phyloP scores from a whole-genome alignment of 2,888 invertebrate genomes.

The Empis livida region DNA sequence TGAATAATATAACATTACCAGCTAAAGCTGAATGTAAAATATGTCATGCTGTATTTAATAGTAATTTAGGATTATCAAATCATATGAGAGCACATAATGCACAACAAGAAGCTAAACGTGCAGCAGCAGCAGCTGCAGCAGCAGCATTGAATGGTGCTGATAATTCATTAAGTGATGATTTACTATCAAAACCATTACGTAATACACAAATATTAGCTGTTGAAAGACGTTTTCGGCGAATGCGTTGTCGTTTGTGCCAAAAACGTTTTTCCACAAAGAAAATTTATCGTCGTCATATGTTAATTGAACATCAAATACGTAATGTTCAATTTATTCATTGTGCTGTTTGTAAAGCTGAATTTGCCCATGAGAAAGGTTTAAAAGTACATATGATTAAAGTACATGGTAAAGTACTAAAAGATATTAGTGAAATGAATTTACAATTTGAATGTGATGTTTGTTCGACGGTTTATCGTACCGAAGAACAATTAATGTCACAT shows the following conservation, averaged over 20 bases:
- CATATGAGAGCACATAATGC: conserved; percentile 34
- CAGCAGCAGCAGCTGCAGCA: background rate
- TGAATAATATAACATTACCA: conserved; percentile 7
- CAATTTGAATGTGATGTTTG: conserved; percentile 35
- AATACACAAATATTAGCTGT: conserved; percentile 28
- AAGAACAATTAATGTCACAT: conserved; percentile 29
- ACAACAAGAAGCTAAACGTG: conserved; percentile 7
- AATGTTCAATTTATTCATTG: conserved; percentile 35
- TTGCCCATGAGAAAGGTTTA: conserved; percentile 35
- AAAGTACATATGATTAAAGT: conserved; percentile 36
- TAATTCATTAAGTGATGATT: conserved; percentile 4
- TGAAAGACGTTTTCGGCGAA: conserved; percentile 29
- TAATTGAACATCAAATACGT: conserved; percentile 33
- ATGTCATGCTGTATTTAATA: conserved; percentile 31
- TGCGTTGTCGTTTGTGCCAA: conserved; percentile 35
- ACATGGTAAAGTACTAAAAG: conserved; percentile 29
- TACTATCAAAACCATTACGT: conserved; percentile 22
- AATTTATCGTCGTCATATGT: conserved; percentile 35
- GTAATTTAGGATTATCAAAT: conserved; percentile 32
- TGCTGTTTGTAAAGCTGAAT: conserved; percentile 34
- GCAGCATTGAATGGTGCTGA: background rate
- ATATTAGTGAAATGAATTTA: conserved; percentile 28
- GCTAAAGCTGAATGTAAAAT: conserved; percentile 28
- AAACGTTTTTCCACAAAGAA: conserved; percentile 35
- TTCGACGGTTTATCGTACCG: conserved; percentile 31